phyloP scores from a whole-genome alignment of 2,797 vertebrate species.

The Microhierax caerulescens region DNA sequence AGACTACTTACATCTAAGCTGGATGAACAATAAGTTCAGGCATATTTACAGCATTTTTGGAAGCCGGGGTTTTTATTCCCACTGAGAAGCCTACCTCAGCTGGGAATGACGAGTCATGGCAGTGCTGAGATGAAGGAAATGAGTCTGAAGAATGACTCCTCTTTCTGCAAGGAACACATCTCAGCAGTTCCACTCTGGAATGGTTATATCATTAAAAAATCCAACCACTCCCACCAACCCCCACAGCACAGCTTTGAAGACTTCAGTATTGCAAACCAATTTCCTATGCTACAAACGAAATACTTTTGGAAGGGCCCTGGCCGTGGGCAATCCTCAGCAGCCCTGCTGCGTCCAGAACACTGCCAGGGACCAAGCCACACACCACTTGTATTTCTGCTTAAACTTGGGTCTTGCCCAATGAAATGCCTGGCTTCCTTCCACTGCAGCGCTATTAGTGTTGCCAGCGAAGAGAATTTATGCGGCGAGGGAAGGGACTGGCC shows the following conservation, averaged over 20 bases:
- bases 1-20: background rate
- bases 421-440: slow-evolving; percentile 31
- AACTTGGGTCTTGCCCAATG: background rate
- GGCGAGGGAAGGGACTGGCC: background rate
- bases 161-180: background rate
- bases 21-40: background rate
- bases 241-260: background rate
- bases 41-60: background rate
- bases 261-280: background rate
- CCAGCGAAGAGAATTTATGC: slow-evolving; percentile 30
- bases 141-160: background rate
- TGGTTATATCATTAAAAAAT: background rate
- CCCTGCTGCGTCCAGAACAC: background rate
- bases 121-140: background rate
- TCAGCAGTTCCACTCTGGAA: background rate
- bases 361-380: background rate
- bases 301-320: background rate
- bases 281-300: background rate
- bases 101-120: background rate
- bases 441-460: slow-evolving; percentile 12
- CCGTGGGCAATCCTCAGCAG: background rate
- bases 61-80: background rate
- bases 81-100: background rate
- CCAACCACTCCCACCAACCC: background rate
- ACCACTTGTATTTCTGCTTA: background rate